Conservation (phyloP, 2,888 invertebrate species). For the Synanthedon myopaeformis region DNA sequence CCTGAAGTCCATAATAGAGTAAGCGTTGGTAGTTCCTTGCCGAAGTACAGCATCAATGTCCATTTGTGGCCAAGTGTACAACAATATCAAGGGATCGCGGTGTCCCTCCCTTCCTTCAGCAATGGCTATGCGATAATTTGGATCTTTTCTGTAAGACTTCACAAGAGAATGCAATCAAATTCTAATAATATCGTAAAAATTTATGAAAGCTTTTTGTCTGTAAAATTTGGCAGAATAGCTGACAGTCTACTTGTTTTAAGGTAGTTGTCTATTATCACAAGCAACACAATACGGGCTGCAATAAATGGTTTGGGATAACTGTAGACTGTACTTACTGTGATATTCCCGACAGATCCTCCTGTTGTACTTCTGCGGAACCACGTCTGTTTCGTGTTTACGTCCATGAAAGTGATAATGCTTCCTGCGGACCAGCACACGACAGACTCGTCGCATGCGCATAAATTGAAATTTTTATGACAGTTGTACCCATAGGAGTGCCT, state of each 20-base stretch:
- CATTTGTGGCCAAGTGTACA: conserved; percentile 88
- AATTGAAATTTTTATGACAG: conserved; percentile 82
- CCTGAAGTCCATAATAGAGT: conserved; percentile 81
- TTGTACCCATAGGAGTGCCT: conserved; percentile 91
- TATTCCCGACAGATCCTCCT: conserved; percentile 85
- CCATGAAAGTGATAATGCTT: conserved; percentile 82
- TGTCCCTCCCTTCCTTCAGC: conserved; percentile 74
- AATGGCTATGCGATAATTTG: conserved; percentile 78
- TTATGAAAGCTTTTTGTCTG: no score
- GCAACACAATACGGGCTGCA: no score
- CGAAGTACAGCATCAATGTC: conserved; percentile 79
- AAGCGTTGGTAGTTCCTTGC: conserved; percentile 80
- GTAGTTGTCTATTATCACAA: no score
- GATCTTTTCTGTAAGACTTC: conserved; percentile 50
- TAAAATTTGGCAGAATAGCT: no score
- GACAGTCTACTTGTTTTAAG: no score
- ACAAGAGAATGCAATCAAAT: conserved; percentile 1
- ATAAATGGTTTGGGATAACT: background rate
- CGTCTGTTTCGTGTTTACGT: conserved; percentile 74
- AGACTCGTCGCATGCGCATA: conserved; percentile 80
- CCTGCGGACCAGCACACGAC: conserved; percentile 85
- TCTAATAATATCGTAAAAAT: no score
- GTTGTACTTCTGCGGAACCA: conserved; percentile 80
- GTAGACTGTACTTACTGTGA: conserved; percentile 68
- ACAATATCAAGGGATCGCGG: conserved; percentile 77